Percentiles rank a stretch among this genome's conserved stretches.
Conservation (phyloP, 2,888 invertebrate species). For the Cerceris rybyensis region DNA sequence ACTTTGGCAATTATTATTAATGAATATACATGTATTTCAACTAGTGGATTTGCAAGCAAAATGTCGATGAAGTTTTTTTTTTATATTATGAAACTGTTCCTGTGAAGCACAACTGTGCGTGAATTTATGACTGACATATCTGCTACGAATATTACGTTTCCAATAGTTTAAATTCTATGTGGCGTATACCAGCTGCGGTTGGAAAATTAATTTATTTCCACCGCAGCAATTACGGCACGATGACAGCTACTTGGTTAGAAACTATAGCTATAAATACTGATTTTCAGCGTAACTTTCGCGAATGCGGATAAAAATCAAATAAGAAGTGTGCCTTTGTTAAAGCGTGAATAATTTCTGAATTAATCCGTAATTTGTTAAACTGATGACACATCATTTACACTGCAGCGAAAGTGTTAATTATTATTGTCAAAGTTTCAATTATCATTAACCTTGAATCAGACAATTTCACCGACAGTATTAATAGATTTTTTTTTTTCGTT, state of each 20-base stretch:
- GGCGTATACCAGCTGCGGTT: constrained; percentile 1
- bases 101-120: too few species aligned
- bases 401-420: too few species aligned
- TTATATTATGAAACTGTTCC: not conserved
- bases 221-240: constrained; percentile 2
- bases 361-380: too few species aligned
- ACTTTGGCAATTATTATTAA: too few species aligned
- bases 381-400: too few species aligned
- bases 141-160: constrained; percentile 6
- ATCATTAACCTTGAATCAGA: not conserved
- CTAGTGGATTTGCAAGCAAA: too few species aligned
- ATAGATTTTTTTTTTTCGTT: not conserved
- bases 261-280: not conserved
- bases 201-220: constrained; percentile 5
- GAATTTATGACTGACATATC: constrained; percentile 6
- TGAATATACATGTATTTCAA: too few species aligned
- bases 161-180: not conserved
- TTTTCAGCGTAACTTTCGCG: not conserved
- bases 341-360: not conserved
- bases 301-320: not conserved
- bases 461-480: not conserved
- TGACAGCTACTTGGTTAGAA: not conserved
- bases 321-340: not conserved
- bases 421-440: too few species aligned
- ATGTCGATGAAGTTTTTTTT: not conserved